Evolutionary conservation across 2,888 invertebrate species (phyloP).

Genomic region (Prostheceraeus crozeri): DNA sequence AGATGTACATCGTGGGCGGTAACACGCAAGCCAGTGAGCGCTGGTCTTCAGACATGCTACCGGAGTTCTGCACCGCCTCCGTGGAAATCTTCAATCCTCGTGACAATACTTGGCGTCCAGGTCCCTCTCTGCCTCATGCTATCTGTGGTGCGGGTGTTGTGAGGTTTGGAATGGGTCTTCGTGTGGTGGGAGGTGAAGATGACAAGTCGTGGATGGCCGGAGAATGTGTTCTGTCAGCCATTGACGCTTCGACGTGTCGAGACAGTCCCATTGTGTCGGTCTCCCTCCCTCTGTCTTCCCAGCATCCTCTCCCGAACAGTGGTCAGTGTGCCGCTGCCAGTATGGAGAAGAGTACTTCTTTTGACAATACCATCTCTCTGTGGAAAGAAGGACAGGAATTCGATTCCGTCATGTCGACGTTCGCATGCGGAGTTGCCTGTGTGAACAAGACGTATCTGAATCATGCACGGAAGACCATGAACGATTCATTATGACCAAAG

Average conservation of each 20-base stretch:
- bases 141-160: conserved; percentile 52
- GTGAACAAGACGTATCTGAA: conserved; percentile 36
- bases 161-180: conserved; percentile 50
- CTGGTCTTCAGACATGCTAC: conserved; percentile 52
- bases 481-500: no score
- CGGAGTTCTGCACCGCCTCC: conserved; percentile 50
- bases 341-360: no score
- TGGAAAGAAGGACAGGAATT: conserved; percentile 54
- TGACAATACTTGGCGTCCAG: conserved; percentile 46
- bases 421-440: conserved; percentile 51
- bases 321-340: conserved; percentile 44
- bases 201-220: conserved; percentile 56
- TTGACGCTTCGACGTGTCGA: no score
- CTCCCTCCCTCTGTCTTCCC: no score
- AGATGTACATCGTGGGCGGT: conserved; percentile 53
- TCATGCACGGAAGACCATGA: no score
- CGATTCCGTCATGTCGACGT: conserved; percentile 53
- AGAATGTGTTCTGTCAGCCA: conserved; percentile 47
- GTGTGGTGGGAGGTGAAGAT: conserved; percentile 53
- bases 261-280: no score
- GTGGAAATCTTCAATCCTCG: conserved; percentile 52
- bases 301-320: no score
- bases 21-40: conserved; percentile 51
- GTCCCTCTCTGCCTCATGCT: conserved; percentile 53
- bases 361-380: no score